Conservation (phyloP, 1,140 invertebrate species). For the Drosophila kikkawai region DNA sequence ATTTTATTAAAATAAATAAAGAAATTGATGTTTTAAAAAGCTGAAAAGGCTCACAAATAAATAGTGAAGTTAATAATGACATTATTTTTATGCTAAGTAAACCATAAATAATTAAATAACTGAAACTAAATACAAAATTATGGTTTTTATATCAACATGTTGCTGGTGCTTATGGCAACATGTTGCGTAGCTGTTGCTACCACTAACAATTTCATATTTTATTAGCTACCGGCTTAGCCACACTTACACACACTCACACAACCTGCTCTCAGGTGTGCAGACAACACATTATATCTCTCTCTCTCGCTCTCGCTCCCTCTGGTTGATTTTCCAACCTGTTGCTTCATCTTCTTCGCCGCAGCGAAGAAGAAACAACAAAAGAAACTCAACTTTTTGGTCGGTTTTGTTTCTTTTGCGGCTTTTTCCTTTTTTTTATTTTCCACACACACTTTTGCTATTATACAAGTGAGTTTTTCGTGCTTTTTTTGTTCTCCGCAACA, state of each 20-base stretch:
- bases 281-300: constrained; percentile 12
- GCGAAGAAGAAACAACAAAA: constrained; percentile 41
- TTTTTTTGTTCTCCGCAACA: constrained; percentile 41
- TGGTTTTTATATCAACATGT: background rate
- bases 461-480: constrained; percentile 41
- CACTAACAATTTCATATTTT: constrained; percentile 20
- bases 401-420: constrained; percentile 22
- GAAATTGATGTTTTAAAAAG: no score
- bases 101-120: no score
- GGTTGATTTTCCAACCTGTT: constrained; percentile 51
- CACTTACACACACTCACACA: constrained; percentile 2
- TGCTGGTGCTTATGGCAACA: constrained; percentile 18
- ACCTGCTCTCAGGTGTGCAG: constrained; percentile 21
- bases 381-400: constrained; percentile 35
- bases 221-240: constrained; percentile 31
- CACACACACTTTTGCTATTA: constrained; percentile 45
- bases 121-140: background rate
- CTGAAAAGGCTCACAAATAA: no score
- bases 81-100: no score
- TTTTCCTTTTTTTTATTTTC: constrained; percentile 36
- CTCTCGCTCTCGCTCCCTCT: constrained; percentile 5
- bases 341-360: constrained; percentile 55
- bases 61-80: no score
- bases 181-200: constrained; percentile 2
- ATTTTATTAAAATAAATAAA: no score